phyloP scores from a whole-genome alignment of 2,113 vertebrate species.

The Pterocles orientalis region DNA sequence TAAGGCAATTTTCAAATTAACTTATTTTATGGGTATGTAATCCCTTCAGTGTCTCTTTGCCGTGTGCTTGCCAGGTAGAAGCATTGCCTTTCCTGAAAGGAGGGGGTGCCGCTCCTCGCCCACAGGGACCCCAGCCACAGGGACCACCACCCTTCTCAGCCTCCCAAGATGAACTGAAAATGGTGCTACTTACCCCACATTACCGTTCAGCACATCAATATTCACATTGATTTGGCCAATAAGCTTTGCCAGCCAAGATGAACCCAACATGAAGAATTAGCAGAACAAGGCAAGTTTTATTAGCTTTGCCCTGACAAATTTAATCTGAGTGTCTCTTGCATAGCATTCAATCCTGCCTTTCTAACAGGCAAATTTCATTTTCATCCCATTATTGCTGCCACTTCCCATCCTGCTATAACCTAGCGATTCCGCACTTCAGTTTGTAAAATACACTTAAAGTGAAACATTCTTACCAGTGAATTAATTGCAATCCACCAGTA shows the following conservation, averaged over 20 bases:
- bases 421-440: neutral
- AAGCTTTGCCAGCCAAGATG: neutral
- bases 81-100: neutral
- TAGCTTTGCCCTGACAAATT: neutral
- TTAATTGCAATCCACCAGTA: neutral
- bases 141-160: neutral
- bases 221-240: neutral
- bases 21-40: neutral
- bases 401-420: neutral
- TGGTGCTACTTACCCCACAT: accelerated
- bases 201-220: accelerated
- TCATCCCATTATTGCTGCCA: neutral
- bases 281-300: neutral
- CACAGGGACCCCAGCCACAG: accelerated
- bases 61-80: neutral
- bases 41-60: neutral
- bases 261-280: neutral
- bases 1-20: neutral
- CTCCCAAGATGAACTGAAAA: neutral
- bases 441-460: neutral
- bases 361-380: neutral
- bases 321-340: neutral
- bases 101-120: too few species aligned
- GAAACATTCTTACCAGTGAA: neutral
- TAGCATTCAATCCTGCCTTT: neutral